Conservation (phyloP, 2,797 vertebrate genomes). For the Thripadectes ignobilis region DNA sequence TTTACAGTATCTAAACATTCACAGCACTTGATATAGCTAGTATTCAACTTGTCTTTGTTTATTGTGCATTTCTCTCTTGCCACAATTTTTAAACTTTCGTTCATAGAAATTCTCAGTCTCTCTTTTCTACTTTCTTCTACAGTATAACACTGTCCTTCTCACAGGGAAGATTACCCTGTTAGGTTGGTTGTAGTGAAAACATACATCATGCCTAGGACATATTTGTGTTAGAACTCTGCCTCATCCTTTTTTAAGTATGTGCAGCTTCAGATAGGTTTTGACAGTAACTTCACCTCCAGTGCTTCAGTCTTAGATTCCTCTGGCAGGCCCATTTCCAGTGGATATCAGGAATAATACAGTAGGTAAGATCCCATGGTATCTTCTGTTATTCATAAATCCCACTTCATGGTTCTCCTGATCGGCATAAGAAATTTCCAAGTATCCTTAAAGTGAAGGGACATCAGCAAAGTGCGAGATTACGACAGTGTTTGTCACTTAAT, state of each 20-base stretch:
- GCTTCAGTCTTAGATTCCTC: neutral
- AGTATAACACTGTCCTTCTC: neutral
- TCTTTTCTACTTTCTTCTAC: neutral
- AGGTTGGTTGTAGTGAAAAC: neutral
- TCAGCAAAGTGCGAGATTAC: neutral
- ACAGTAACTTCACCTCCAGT: neutral
- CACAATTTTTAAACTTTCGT: neutral
- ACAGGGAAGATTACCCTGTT: neutral
- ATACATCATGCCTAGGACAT: accelerated
- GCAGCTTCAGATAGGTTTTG: neutral
- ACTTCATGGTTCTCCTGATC: neutral
- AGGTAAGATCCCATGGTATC: neutral
- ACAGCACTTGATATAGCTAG: neutral
- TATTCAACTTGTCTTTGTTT: neutral
- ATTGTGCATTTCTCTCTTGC: neutral
- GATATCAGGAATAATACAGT: neutral
- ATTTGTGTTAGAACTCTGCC: neutral
- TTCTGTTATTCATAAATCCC: neutral
- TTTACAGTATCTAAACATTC: neutral
- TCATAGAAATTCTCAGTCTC: neutral
- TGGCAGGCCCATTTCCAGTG: neutral
- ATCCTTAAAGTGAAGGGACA: neutral
- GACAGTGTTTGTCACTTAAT: neutral
- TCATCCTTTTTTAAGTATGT: neutral
- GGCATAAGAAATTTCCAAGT: neutral